Base-by-base conservation (phyloP, 1,140 invertebrate genomes). In the Pentalonia nigronervosa region DNA sequence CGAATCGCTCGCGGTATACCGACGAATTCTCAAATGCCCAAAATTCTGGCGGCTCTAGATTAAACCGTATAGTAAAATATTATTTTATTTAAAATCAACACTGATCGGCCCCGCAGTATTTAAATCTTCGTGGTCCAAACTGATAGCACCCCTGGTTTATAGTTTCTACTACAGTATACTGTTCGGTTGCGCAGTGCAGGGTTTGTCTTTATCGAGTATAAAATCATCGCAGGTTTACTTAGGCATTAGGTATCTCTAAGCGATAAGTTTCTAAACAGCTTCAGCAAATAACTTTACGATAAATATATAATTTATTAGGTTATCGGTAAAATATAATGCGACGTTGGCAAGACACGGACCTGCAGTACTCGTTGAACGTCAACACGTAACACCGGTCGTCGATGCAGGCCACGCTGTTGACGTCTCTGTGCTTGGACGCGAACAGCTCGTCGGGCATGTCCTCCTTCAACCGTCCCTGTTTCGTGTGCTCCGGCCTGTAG, bases 321-420 rank as follows among this genome's bases (percentile, higher is more conserved):
- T 76, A 76, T 76, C 30, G 60, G 60, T 53, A 50, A 21, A 23
- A 53, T 53, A 53, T 23, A 53, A 53, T 67, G n/a, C 11, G 30
- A n/a, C 60, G 7, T 76, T 17, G 14, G 14, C 4, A 17, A 86
- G 17, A 88, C 48, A 95, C 95, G 96, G 94, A 99, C 98, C 99
- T 97, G 96, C 98, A 99, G 95, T 99, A 99, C 96, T 99, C 98
- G 95, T 98, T 98, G 95, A 98, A 99, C 21, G 98, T 99, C 94
- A 99, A 96, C 94, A 99, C 99, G 95, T 98, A 99, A 95, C 98
- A 99, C 95, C 99, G 99, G 95, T 99, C 99, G 95, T 99, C 99
- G 94, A 99, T 99, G 95, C 98, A 99, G 90, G 98, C 99, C 47
- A 99, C 98, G 94, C 98, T 99, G 95, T 99, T 99, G 93, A 97